A percentile compares a stretch with the other conserved stretches of the same genome.
Conservation (phyloP, 2,888 invertebrate species). For the Iselma pallidipennis region DNA sequence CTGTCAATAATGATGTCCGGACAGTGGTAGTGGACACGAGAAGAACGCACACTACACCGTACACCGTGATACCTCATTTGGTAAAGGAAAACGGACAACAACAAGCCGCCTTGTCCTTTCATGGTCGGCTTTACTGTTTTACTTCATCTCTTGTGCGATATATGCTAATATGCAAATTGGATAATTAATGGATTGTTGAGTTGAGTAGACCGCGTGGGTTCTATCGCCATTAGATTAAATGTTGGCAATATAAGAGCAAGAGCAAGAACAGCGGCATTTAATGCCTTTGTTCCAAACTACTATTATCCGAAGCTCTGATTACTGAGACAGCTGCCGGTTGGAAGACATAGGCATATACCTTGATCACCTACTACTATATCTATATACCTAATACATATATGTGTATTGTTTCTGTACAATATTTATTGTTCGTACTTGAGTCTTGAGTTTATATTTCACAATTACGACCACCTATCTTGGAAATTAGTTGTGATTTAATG, state of each 20-base stretch:
- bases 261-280: not conserved
- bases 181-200: conserved; percentile 44
- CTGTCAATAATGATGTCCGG: conserved; percentile 41
- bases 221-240: conserved; percentile 39
- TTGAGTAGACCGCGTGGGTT: conserved; percentile 35
- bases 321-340: conserved; percentile 11
- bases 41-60: conserved; percentile 32
- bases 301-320: conserved; percentile 3
- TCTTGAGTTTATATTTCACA: conserved; percentile 41
- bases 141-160: conserved; percentile 42
- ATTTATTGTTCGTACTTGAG: conserved; percentile 42
- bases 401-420: conserved; percentile 37
- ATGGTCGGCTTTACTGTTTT: conserved; percentile 37
- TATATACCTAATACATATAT: not conserved
- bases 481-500: conserved; percentile 42
- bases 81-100: conserved; percentile 39
- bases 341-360: too few species aligned
- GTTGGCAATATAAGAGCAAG: conserved; percentile 4
- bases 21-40: conserved; percentile 30
- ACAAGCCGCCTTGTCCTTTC: conserved; percentile 44
- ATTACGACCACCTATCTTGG: conserved; percentile 42
- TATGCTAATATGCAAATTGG: conserved; percentile 48
- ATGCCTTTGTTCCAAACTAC: not conserved
- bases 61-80: conserved; percentile 44
- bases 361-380: conserved; percentile 25